These are phyloP conservation scores for Lepeophtheirus salmonis DNA, from an alignment of 1,140 invertebrate species.

Conservation along the genomic window DNA sequence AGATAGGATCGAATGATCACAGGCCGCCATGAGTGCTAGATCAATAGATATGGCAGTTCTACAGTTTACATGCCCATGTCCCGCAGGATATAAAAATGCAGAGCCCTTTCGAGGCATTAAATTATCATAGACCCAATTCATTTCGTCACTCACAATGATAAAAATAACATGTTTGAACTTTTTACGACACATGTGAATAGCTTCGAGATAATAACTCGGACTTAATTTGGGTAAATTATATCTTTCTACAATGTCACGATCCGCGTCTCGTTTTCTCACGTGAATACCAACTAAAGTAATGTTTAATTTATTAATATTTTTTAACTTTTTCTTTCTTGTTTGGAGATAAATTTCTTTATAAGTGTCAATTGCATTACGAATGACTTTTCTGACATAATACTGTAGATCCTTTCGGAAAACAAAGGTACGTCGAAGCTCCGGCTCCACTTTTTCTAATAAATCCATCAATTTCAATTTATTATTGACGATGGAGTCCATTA, in stretches of 20 bases:
- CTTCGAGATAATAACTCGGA: neutral
- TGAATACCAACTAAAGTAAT: neutral
- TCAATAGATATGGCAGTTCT: constrained; percentile 32
- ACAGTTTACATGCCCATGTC: neutral
- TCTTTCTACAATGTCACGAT: neutral
- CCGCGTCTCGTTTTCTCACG: neutral
- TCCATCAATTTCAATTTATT: neutral
- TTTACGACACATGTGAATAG: neutral
- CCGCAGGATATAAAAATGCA: constrained; percentile 30
- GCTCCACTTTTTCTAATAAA: neutral
- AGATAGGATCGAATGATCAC: constrained; percentile 46
- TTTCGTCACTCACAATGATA: constrained; percentile 41
- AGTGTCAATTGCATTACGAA: neutral
- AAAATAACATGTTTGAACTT: constrained; percentile 31
- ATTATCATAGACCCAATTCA: constrained; percentile 34
- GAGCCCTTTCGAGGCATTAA: constrained; percentile 22
- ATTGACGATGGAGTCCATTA: neutral
- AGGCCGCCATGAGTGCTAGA: constrained; percentile 40
- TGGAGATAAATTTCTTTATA: neutral
- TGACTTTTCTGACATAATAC: neutral
- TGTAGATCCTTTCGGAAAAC: neutral
- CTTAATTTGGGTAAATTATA: neutral
- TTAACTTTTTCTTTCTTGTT: neutral
- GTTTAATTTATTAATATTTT: constrained; percentile 1
- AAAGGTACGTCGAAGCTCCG: neutral